Evolutionary conservation across 2,888 invertebrate species (phyloP).

Genomic region (Plebejus anna): DNA sequence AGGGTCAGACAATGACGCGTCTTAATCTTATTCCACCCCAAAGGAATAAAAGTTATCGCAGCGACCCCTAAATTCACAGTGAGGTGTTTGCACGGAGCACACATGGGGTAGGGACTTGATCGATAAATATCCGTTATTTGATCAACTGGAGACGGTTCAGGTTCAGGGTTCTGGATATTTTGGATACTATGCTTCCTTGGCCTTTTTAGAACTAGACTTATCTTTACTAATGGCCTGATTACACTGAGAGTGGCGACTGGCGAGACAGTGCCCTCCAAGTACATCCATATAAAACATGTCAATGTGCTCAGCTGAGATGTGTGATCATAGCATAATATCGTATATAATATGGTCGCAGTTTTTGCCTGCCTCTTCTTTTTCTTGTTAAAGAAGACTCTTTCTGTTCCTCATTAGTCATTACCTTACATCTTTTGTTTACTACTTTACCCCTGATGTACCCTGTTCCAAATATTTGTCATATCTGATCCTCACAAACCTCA

Average conservation of each 20-base stretch:
- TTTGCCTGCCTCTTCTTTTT: background rate
- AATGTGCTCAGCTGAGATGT: too few species aligned
- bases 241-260: too few species aligned
- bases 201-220: background rate
- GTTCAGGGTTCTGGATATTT: background rate
- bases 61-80: slow-evolving; percentile 4
- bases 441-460: too few species aligned
- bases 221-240: background rate
- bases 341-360: background rate
- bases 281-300: too few species aligned
- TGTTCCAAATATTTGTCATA: too few species aligned
- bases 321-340: too few species aligned
- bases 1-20: background rate
- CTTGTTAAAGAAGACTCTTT: background rate
- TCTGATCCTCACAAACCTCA: background rate
- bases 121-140: slow-evolving; percentile 23
- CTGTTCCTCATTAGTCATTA: too few species aligned
- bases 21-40: slow-evolving; percentile 8
- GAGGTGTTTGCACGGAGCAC: background rate
- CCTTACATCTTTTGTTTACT: too few species aligned
- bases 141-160: background rate
- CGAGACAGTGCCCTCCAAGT: too few species aligned
- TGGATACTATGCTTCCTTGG: slow-evolving; percentile 2
- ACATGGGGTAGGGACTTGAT: slow-evolving; percentile 18
- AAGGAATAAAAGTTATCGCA: slow-evolving; percentile 10